A percentile compares a stretch with the other conserved stretches of the same genome.
Evolutionary conservation across 2,797 vertebrate genomes (phyloP).

Genomic region (Rhinella marina): DNA sequence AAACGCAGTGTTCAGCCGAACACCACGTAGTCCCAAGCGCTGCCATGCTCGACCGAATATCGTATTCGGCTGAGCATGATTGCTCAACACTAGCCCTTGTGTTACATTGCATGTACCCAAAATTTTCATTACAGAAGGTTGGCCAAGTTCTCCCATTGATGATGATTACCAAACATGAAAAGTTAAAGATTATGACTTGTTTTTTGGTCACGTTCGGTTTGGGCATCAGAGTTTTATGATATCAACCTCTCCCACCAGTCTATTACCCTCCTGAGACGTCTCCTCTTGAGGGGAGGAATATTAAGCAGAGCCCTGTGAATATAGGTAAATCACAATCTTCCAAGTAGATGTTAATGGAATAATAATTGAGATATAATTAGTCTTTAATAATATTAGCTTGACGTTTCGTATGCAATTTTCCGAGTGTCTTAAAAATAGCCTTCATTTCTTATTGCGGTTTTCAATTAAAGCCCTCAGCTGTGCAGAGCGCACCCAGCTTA

Average conservation of each 20-base stretch:
- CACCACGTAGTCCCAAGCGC: too few species aligned
- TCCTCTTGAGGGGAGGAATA: not conserved
- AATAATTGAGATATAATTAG: slow-evolving; percentile 55
- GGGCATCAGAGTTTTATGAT: not conserved
- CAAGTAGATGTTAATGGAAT: slow-evolving; percentile 32
- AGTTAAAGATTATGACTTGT: not conserved
- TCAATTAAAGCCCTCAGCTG: slow-evolving; percentile 55
- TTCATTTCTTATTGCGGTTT: slow-evolving; percentile 58
- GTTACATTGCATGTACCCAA: too few species aligned
- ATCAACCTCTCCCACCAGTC: slow-evolving; percentile 7
- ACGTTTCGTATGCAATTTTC: slow-evolving; percentile 53
- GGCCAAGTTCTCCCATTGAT: not conserved
- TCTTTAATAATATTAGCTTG: slow-evolving; percentile 52
- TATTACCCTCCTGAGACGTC: not conserved
- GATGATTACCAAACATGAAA: not conserved
- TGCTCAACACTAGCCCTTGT: too few species aligned
- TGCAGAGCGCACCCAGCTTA: slow-evolving; percentile 11
- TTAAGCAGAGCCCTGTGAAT: not conserved
- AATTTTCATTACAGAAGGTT: too few species aligned
- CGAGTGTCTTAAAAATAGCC: slow-evolving; percentile 55
- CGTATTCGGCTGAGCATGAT: too few species aligned
- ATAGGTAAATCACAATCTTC: slow-evolving; percentile 15
- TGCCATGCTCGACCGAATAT: too few species aligned
- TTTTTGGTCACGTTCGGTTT: not conserved
- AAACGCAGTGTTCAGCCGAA: too few species aligned